Evolutionary conservation across 2,888 invertebrate genomes (phyloP).

Genomic region (Caenorhabditis macrosperma): DNA sequence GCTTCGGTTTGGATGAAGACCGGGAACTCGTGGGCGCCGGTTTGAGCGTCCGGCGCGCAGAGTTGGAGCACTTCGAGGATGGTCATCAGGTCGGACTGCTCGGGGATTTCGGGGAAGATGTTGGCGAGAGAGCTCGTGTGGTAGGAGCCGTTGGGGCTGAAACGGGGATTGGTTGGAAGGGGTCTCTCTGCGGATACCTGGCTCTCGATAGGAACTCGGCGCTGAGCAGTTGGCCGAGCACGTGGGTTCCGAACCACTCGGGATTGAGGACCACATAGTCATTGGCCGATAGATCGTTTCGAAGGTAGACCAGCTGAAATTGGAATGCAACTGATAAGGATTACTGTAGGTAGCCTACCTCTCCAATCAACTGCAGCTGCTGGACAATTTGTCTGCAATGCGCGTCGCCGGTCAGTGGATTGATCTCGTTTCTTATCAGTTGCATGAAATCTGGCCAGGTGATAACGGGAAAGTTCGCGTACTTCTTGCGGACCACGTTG

Average conservation of each 20-base stretch:
- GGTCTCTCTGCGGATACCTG: constrained; percentile 69
- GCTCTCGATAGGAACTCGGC: constrained; percentile 82
- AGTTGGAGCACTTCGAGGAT: constrained; percentile 85
- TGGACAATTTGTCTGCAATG: constrained; percentile 85
- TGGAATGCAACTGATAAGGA: background rate
- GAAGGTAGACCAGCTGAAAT: constrained; percentile 84
- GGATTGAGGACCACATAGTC: constrained; percentile 86
- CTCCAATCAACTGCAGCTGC: constrained; percentile 85
- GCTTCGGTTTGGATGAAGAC: constrained; percentile 83
- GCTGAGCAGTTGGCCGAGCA: constrained; percentile 85
- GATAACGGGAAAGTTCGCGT: constrained; percentile 84
- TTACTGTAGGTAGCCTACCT: constrained; percentile 81
- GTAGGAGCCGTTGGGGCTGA: constrained; percentile 85
- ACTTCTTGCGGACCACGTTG: constrained; percentile 83
- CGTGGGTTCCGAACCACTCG: constrained; percentile 85
- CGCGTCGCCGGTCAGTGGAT: constrained; percentile 85
- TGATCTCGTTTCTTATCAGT: constrained; percentile 82
- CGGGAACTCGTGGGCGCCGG: constrained; percentile 85
- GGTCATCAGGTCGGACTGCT: constrained; percentile 85
- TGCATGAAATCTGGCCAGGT: constrained; percentile 84
- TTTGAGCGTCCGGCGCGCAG: constrained; percentile 80
- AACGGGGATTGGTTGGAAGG: no score
- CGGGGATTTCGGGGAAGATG: constrained; percentile 85
- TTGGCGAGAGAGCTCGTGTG: constrained; percentile 87
- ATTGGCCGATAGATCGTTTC: constrained; percentile 82